Percentiles rank a stretch among this genome's conserved stretches.
These are phyloP conservation scores for Bubalus kerabau DNA, from an alignment of 2,113 vertebrate species.

Conservation along the genomic window DNA sequence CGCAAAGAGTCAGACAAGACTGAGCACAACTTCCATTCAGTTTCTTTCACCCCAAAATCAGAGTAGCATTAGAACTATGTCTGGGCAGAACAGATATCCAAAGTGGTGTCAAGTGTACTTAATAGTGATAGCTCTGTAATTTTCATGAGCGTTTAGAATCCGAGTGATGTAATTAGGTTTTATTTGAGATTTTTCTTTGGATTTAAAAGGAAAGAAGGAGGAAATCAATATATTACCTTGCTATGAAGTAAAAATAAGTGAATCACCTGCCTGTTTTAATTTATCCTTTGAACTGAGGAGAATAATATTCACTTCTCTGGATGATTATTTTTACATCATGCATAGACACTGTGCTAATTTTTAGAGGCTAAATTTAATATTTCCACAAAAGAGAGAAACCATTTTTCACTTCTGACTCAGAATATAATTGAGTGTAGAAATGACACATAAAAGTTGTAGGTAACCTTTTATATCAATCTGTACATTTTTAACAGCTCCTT, in stretches of 20 bases:
- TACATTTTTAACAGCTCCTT: neutral
- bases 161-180: constrained; percentile 74
- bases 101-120: constrained; percentile 77
- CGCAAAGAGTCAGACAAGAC: neutral
- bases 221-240: constrained; percentile 73
- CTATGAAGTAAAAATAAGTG: constrained; percentile 65
- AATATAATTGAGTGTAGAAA: neutral
- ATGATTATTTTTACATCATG: neutral
- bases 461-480: neutral
- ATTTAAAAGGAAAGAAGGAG: constrained; percentile 61
- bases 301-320: neutral
- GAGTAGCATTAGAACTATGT: constrained; percentile 43
- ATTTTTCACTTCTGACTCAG: neutral
- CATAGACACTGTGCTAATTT: neutral
- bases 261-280: constrained; percentile 60
- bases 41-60: constrained; percentile 57
- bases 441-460: rapidly evolving
- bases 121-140: constrained; percentile 79
- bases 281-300: constrained; percentile 48
- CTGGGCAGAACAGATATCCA: constrained; percentile 72
- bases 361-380: constrained; percentile 25
- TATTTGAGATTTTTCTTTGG: constrained; percentile 73
- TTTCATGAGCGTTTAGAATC: constrained; percentile 77
- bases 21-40: neutral
- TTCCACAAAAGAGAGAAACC: neutral